A percentile compares a stretch with the other conserved stretches of the same genome.
Evolutionary conservation across 2,113 vertebrate species (phyloP).

Genomic region (Hyperopisus bebe): DNA sequence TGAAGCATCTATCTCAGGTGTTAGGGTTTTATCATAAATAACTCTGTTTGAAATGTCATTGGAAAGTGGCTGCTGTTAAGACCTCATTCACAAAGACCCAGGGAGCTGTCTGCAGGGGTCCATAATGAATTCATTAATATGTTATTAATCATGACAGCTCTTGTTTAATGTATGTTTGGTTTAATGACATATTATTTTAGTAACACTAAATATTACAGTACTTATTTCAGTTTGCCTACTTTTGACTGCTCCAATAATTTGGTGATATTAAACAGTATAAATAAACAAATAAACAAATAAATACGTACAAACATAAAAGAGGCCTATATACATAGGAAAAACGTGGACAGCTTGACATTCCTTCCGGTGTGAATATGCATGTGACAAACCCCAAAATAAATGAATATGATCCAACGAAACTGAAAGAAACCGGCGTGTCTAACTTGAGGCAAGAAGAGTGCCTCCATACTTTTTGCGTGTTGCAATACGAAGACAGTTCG

Average conservation of each 20-base stretch:
- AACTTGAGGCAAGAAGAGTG: background rate
- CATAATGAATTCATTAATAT: slow-evolving; percentile 10
- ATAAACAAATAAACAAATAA: background rate
- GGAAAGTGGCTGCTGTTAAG: background rate
- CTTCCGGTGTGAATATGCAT: background rate
- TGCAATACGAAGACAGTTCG: background rate
- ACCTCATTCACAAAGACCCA: slow-evolving; percentile 10
- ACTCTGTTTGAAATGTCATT: slow-evolving; percentile 11
- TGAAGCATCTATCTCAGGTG: slow-evolving; percentile 10
- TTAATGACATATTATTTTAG: slow-evolving; percentile 1
- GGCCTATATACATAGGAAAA: background rate
- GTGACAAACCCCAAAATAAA: background rate
- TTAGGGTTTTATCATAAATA: background rate
- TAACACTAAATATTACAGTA: background rate
- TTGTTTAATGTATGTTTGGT: background rate
- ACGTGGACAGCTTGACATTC: background rate
- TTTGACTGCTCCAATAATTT: background rate
- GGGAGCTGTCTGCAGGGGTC: slow-evolving; percentile 7
- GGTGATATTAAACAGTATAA: background rate
- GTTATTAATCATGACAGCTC: background rate
- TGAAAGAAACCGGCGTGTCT: background rate
- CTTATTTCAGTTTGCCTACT: background rate
- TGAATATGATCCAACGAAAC: background rate
- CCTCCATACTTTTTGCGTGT: background rate
- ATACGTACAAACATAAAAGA: background rate